These are phyloP conservation scores for Heteropelma amictum DNA, from an alignment of 2,888 invertebrate genomes.

Conservation along the genomic window DNA sequence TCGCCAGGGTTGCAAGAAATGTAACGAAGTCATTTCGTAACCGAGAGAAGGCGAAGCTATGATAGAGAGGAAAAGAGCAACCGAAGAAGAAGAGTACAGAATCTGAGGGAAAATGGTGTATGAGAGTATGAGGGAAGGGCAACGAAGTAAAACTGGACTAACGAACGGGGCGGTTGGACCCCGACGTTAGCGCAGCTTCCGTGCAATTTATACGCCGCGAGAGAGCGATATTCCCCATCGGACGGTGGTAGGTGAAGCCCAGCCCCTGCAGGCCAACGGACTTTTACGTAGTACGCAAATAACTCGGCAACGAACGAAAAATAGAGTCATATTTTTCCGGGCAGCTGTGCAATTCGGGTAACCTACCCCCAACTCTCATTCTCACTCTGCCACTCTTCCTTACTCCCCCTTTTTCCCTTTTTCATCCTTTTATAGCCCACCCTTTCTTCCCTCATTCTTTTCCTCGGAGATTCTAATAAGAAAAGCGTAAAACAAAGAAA, in stretches of 20 bases:
- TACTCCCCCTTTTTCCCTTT: not conserved
- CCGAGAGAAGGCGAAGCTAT: conserved; percentile 42
- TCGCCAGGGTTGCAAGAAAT: conserved; percentile 46
- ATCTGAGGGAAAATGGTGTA: conserved; percentile 20
- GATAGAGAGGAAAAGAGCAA: conserved; percentile 16
- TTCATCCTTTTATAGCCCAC: too few relatives aligned
- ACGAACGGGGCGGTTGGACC: conserved; percentile 41
- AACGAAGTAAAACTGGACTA: conserved; percentile 44
- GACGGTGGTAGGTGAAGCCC: conserved; percentile 12
- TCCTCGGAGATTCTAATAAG: conserved; percentile 69
- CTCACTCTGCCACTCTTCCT: conserved; percentile 29
- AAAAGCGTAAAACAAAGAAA: conserved; percentile 69
- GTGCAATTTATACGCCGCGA: conserved; percentile 41
- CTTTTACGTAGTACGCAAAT: conserved; percentile 65
- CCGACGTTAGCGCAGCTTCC: conserved; percentile 11
- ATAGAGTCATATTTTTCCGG: conserved; percentile 69
- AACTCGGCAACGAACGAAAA: conserved; percentile 67
- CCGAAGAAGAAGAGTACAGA: conserved; percentile 1
- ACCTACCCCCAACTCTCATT: conserved; percentile 9
- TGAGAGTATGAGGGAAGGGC: conserved; percentile 11
- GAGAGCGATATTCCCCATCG: conserved; percentile 36
- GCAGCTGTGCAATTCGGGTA: conserved; percentile 62
- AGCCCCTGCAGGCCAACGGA: conserved; percentile 28
- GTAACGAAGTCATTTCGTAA: conserved; percentile 52
- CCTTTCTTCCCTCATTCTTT: too few relatives aligned